Percentiles rank a stretch among this genome's conserved stretches.
phyloP scores from a whole-genome alignment of 2,113 vertebrate species.

The Nesogale talazaci region DNA sequence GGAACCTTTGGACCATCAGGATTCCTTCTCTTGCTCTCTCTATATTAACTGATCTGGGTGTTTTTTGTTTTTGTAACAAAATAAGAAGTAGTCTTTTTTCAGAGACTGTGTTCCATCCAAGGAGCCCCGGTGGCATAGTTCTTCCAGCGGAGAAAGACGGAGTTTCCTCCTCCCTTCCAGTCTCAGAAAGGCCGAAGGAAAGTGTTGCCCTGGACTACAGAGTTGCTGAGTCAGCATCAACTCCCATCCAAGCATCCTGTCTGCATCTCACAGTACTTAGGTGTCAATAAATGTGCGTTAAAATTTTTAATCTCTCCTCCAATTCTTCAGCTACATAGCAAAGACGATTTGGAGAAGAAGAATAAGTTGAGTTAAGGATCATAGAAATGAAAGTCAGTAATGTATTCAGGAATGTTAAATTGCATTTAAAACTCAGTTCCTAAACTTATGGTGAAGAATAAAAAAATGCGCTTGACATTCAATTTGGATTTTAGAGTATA shows the following conservation, averaged over 20 bases:
- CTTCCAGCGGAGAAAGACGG: no score
- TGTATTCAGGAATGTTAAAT: slow-evolving; percentile 17
- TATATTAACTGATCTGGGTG: not conserved
- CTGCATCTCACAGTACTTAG: not conserved
- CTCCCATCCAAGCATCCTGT: not conserved
- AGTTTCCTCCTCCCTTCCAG: no score
- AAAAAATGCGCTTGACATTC: not conserved
- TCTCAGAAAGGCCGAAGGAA: no score
- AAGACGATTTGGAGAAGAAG: slow-evolving; percentile 21
- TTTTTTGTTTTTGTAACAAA: not conserved
- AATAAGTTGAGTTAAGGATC: slow-evolving; percentile 46
- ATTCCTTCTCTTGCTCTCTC: not conserved
- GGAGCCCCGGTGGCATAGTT: no score
- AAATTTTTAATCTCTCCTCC: not conserved
- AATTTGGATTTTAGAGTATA: slow-evolving; percentile 30
- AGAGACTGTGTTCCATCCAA: not conserved
- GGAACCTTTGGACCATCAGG: no score
- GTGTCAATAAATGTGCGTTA: not conserved
- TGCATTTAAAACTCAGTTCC: slow-evolving; percentile 37
- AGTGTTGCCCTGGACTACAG: no score
- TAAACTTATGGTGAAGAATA: slow-evolving; percentile 54
- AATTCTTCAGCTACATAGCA: not conserved
- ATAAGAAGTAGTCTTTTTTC: not conserved
- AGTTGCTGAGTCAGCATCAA: no score
- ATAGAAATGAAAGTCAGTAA: slow-evolving; percentile 38